Percentiles rank a stretch among this genome's conserved stretches.
Evolutionary conservation across 2,888 invertebrate genomes (phyloP).

Genomic region (Hoplodrina ambigua): DNA sequence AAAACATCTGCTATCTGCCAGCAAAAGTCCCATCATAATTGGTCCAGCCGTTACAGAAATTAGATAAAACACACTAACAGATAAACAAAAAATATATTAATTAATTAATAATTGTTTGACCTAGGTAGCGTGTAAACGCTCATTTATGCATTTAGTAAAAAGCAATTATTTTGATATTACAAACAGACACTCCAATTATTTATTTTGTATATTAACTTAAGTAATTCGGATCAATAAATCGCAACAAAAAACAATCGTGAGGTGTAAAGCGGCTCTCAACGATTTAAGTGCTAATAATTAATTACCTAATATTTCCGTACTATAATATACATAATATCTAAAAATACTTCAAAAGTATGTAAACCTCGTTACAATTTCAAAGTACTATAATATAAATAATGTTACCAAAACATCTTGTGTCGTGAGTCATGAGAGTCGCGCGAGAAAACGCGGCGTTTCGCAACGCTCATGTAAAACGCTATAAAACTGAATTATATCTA

Average conservation of each 20-base stretch:
- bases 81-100: too few species aligned
- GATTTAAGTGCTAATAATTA: background rate
- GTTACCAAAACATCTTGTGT: conserved; percentile 36
- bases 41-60: too few species aligned
- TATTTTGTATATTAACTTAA: background rate
- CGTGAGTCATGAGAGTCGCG: conserved; percentile 47
- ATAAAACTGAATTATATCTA: conserved; percentile 65
- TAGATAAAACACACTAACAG: too few species aligned
- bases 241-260: background rate
- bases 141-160: too few species aligned
- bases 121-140: too few species aligned
- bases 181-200: too few species aligned
- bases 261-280: conserved; percentile 1
- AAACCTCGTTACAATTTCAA: conserved; percentile 34
- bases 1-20: too few species aligned
- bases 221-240: background rate
- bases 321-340: conserved; percentile 1
- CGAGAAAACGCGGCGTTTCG: conserved; percentile 48
- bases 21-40: too few species aligned
- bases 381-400: conserved; percentile 43
- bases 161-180: too few species aligned
- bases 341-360: conserved; percentile 30
- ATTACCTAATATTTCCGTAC: background rate
- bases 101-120: too few species aligned
- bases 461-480: conserved; percentile 49